phyloP scores from a whole-genome alignment of 2,888 invertebrate genomes.

The Tenthredo distinguenda region DNA sequence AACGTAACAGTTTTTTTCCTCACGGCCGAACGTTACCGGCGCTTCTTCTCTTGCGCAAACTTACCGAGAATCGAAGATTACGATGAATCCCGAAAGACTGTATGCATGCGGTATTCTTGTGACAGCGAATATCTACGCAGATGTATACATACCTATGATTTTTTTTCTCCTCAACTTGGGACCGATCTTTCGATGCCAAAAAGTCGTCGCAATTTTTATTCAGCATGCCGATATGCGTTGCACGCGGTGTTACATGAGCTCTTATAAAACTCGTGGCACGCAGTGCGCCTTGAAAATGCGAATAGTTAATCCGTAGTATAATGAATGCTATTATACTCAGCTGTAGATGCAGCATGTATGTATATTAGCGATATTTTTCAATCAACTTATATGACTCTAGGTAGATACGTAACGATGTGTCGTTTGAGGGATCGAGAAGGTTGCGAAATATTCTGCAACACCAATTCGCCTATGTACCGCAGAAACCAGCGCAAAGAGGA shows the following conservation, averaged over 20 bases:
- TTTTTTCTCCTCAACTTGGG: background rate
- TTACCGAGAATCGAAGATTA: background rate
- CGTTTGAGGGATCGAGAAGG: background rate
- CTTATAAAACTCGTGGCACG: background rate
- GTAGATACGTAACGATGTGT: background rate
- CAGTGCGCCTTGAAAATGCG: background rate
- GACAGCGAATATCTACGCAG: too few relatives aligned
- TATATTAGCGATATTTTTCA: background rate
- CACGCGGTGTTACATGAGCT: background rate
- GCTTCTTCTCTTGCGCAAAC: background rate
- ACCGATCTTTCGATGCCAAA: background rate
- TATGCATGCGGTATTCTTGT: background rate
- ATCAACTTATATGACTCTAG: background rate
- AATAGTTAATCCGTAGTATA: background rate
- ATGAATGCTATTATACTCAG: background rate
- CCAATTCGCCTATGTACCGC: conserved; percentile 28
- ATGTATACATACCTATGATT: background rate
- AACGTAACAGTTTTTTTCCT: background rate
- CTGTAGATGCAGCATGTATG: background rate
- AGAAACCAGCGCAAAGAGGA: conserved; percentile 30
- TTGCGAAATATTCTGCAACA: conserved; percentile 39
- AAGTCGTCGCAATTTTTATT: background rate
- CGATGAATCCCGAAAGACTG: background rate
- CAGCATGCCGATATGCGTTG: background rate
- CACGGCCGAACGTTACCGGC: background rate